These are phyloP conservation scores for Eulithis prunata DNA, from an alignment of 2,888 invertebrate genomes.

Conservation along the genomic window DNA sequence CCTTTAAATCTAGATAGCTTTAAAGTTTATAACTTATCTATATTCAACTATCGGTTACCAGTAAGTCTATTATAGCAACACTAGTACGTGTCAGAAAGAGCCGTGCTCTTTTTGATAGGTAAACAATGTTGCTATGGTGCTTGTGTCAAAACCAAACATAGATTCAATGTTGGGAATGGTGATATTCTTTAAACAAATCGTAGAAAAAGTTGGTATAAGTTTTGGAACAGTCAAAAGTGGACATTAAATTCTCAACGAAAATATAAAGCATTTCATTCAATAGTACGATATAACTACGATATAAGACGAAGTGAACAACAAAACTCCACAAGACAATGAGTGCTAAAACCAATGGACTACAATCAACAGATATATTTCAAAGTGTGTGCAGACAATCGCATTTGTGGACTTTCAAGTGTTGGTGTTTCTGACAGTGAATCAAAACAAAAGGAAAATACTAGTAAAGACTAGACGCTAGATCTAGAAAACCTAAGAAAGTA, in stretches of 20 bases:
- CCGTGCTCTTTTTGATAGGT: too few species aligned
- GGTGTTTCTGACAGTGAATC: slow-evolving; percentile 56
- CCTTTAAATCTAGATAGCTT: too few species aligned
- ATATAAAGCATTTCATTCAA: background rate
- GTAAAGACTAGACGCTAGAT: slow-evolving; percentile 2
- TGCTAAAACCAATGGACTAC: slow-evolving; percentile 42
- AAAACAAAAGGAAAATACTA: slow-evolving; percentile 5
- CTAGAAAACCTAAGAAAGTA: slow-evolving; percentile 7
- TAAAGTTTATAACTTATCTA: too few species aligned
- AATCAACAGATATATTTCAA: slow-evolving; percentile 47
- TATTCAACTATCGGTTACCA: too few species aligned
- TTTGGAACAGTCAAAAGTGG: background rate
- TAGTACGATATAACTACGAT: background rate
- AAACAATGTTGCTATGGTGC: too few species aligned
- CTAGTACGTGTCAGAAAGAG: too few species aligned
- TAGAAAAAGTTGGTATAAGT: too few species aligned
- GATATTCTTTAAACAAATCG: too few species aligned
- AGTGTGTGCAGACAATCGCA: slow-evolving; percentile 53
- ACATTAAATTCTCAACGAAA: background rate
- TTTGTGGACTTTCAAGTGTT: slow-evolving; percentile 59
- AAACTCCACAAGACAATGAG: slow-evolving; percentile 49
- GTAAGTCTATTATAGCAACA: too few species aligned
- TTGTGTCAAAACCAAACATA: too few species aligned
- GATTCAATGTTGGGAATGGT: too few species aligned
- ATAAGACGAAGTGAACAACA: slow-evolving; percentile 13